Percentiles rank a stretch among this genome's conserved stretches.
Conservation (phyloP, 2,888 invertebrate genomes). For the Nebria salina region DNA sequence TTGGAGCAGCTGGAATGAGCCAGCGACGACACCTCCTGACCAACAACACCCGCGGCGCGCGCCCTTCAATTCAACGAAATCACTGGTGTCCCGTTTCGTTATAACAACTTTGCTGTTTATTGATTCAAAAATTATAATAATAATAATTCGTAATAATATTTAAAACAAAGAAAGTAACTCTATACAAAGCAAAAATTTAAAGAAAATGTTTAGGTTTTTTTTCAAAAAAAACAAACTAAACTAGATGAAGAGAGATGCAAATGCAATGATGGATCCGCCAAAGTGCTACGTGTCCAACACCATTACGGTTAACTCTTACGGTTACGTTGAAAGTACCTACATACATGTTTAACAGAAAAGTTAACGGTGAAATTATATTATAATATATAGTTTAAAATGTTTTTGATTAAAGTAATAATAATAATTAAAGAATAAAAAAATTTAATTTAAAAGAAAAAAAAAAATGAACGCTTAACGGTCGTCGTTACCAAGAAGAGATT, state of each 20-base stretch:
- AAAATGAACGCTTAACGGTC: conserved; percentile 42
- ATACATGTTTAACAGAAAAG: conserved; percentile 37
- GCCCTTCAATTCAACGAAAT: conserved; percentile 21
- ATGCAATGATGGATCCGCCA: conserved; percentile 20
- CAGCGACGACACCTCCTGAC: conserved; percentile 52
- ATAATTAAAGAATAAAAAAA: conserved; percentile 32
- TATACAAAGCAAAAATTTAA: not conserved
- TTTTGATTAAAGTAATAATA: conserved; percentile 41
- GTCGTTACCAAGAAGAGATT: conserved; percentile 34
- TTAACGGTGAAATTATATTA: conserved; percentile 39
- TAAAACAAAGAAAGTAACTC: conserved; percentile 15
- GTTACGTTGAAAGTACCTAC: conserved; percentile 39
- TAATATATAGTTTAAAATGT: conserved; percentile 45
- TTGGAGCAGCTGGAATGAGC: conserved; percentile 95
- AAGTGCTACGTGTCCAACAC: conserved; percentile 44
- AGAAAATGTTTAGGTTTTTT: not conserved
- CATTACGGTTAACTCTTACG: conserved; percentile 44
- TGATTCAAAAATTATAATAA: conserved; percentile 18
- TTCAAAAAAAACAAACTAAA: conserved; percentile 1
- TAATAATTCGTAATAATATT: conserved; percentile 7
- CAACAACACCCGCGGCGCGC: conserved; percentile 56
- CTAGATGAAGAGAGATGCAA: not conserved
- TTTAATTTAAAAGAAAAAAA: conserved; percentile 37
- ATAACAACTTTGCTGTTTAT: conserved; percentile 31
- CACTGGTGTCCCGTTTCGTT: conserved; percentile 32